Evolutionary conservation across 2,888 invertebrate species (phyloP).

Genomic region (Lagria hirta): DNA sequence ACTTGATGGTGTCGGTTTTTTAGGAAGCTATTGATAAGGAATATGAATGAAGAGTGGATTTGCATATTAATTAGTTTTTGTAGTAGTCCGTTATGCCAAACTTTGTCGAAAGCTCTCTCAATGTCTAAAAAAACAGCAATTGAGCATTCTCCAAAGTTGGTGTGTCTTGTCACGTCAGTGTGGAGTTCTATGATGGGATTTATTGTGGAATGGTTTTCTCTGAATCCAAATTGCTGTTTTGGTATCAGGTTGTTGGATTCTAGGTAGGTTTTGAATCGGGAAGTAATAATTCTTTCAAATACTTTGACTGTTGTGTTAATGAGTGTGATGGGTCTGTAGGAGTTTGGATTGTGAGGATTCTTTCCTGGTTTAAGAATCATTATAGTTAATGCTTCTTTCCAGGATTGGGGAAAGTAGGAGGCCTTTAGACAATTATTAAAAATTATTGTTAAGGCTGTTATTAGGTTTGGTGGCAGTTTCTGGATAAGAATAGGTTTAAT

Average conservation of each 20-base stretch:
- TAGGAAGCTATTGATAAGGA: slow-evolving; percentile 34
- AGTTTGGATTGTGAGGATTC: slow-evolving; percentile 1
- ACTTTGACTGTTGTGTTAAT: slow-evolving; percentile 16
- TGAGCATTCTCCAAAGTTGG: slow-evolving; percentile 35
- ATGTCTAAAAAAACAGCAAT: slow-evolving; percentile 40
- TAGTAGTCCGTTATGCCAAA: slow-evolving; percentile 40
- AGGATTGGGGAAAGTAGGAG: slow-evolving; percentile 9
- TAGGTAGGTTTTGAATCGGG: not conserved
- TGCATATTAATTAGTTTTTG: slow-evolving; percentile 36
- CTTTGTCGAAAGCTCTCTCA: slow-evolving; percentile 44
- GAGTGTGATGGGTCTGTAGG: slow-evolving; percentile 18
- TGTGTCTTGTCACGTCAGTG: slow-evolving; percentile 32
- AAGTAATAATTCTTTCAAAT: slow-evolving; percentile 5
- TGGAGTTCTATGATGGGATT: slow-evolving; percentile 38
- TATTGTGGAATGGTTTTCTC: slow-evolving; percentile 36
- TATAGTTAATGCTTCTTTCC: slow-evolving; percentile 14
- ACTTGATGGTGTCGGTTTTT: slow-evolving; percentile 30
- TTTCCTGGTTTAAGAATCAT: slow-evolving; percentile 14
- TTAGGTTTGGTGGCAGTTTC: not conserved
- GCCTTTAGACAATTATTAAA: slow-evolving; percentile 14
- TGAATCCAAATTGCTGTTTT: slow-evolving; percentile 40
- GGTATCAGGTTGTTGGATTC: slow-evolving; percentile 13
- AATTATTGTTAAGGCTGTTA: slow-evolving; percentile 4
- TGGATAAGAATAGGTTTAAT: slow-evolving; percentile 5
- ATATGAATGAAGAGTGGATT: slow-evolving; percentile 30